Percentiles rank a stretch among this genome's conserved stretches.
Conservation (phyloP, 1,140 invertebrate species). For the Elymnias hypermnestra region DNA sequence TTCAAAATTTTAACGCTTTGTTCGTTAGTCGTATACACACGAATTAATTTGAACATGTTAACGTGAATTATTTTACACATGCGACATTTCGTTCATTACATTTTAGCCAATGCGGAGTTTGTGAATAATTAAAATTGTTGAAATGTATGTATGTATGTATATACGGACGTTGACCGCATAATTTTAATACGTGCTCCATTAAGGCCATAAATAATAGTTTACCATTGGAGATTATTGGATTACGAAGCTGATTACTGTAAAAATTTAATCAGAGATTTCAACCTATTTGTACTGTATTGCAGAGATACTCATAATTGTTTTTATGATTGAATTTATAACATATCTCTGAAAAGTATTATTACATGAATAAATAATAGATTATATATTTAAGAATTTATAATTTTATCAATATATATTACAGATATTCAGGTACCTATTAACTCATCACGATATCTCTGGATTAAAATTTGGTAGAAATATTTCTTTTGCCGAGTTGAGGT, state of each 20-base stretch:
- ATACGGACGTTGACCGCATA: constrained; percentile 42
- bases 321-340: too few species aligned
- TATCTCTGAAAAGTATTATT: neutral
- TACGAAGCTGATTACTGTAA: constrained; percentile 13
- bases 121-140: constrained; percentile 58
- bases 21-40: constrained; percentile 13
- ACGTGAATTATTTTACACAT: constrained; percentile 27
- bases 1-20: too few species aligned
- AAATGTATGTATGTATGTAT: constrained; percentile 33
- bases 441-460: too few species aligned
- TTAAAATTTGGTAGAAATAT: too few species aligned
- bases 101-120: constrained; percentile 26
- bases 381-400: too few species aligned
- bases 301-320: too few species aligned
- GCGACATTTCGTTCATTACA: constrained; percentile 27
- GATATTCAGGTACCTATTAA: too few species aligned
- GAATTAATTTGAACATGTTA: constrained; percentile 19
- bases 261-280: constrained; percentile 1
- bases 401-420: too few species aligned
- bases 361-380: too few species aligned
- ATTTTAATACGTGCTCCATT: constrained; percentile 35
- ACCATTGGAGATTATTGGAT: constrained; percentile 19
- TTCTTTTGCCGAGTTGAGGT: too few species aligned
- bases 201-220: constrained; percentile 19
- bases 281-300: neutral